Evolutionary conservation across 2,797 vertebrate genomes (phyloP).

Genomic region (Bucorvus abyssinicus): DNA sequence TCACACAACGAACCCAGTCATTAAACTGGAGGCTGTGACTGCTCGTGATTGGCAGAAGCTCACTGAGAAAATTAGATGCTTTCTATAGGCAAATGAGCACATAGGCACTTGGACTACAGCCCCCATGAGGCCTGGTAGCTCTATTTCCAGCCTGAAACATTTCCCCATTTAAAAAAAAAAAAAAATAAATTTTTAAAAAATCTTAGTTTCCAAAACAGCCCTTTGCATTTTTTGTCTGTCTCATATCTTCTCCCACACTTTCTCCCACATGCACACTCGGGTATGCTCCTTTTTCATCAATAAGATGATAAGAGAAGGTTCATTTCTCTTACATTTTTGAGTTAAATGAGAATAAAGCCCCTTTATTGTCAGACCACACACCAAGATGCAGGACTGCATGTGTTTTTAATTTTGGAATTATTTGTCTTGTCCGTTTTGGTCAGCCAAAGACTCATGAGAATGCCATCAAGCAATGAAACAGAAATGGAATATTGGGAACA

Average conservation of each 20-base stretch:
- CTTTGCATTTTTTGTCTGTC: background rate
- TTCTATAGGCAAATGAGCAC: background rate
- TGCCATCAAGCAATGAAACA: background rate
- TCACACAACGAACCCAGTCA: rapidly evolving
- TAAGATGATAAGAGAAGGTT: background rate
- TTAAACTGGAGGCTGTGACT: background rate
- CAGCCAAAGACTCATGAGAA: background rate
- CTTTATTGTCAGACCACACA: slow-evolving; percentile 39
- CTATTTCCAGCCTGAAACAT: background rate
- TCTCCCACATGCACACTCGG: background rate
- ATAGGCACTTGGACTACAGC: background rate
- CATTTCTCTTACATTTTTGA: background rate
- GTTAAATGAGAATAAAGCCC: background rate
- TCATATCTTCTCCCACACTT: background rate
- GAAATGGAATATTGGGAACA: background rate
- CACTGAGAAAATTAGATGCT: background rate
- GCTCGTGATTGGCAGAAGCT: background rate
- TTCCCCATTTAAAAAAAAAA: no score
- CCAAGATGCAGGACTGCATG: background rate
- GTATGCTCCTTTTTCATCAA: background rate
- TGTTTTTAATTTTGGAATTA: slow-evolving; percentile 45
- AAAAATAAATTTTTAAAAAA: no score
- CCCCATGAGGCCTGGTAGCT: background rate
- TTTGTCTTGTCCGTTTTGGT: slow-evolving; percentile 32
- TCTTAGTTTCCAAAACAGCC: background rate